These are phyloP conservation scores for Tympanuchus pallidicinctus DNA, from an alignment of 2,113 vertebrate species.

Conservation along the genomic window DNA sequence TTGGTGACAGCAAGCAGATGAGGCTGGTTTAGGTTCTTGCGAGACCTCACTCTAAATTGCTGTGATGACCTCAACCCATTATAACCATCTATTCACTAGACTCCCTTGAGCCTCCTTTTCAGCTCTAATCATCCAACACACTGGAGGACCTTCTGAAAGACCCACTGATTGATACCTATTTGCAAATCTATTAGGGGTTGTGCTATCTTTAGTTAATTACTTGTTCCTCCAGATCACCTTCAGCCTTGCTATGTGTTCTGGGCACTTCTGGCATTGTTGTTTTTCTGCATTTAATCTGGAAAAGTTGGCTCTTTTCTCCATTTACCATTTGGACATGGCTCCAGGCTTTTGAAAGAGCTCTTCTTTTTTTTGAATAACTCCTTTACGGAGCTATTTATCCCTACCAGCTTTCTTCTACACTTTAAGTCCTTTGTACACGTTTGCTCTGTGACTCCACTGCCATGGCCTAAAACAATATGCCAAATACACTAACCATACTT, in stretches of 20 bases:
- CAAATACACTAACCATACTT: neutral
- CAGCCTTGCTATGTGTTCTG: neutral
- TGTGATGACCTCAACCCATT: neutral
- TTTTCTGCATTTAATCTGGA: neutral
- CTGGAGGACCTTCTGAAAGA: neutral
- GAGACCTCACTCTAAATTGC: neutral
- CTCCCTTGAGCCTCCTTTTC: neutral
- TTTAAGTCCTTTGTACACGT: neutral
- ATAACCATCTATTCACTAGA: neutral
- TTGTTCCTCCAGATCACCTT: neutral
- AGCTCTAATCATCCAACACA: neutral
- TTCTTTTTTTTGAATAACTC: neutral
- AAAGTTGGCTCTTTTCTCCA: neutral
- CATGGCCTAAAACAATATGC: neutral
- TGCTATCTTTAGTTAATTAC: neutral
- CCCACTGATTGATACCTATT: neutral
- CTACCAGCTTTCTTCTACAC: neutral
- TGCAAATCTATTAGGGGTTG: neutral
- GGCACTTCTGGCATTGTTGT: neutral
- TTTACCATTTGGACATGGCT: neutral
- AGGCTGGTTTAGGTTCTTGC: neutral
- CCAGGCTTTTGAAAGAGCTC: neutral
- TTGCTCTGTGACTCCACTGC: neutral
- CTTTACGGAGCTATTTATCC: neutral
- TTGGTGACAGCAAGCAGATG: neutral